Percentiles rank a stretch among this genome's conserved stretches.
Evolutionary conservation across 2,888 invertebrate species (phyloP).

Genomic region (Apodemia mormo): DNA sequence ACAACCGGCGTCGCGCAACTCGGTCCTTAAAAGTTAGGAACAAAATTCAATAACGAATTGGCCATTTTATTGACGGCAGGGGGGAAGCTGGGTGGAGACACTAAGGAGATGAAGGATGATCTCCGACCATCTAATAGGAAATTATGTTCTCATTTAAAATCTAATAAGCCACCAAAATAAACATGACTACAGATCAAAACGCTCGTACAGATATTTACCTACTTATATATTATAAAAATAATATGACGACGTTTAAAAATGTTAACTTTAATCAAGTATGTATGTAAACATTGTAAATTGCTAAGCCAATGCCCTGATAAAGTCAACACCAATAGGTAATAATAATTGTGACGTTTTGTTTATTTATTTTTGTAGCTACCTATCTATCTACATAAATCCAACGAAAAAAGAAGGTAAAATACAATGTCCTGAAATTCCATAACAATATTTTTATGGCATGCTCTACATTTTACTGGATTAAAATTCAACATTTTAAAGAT

Average conservation of each 20-base stretch:
- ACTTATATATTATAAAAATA: background rate
- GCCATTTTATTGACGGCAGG: conserved; percentile 82
- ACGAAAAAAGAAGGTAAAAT: too few species aligned
- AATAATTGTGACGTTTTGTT: conserved; percentile 21
- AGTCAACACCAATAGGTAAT: background rate
- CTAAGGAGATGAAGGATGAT: conserved; percentile 52
- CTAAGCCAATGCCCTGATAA: conserved; percentile 11
- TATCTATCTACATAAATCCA: background rate
- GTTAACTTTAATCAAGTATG: background rate
- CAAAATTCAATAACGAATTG: conserved; percentile 82
- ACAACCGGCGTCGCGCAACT: conserved; percentile 78
- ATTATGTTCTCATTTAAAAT: conserved; percentile 46
- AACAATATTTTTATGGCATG: too few species aligned
- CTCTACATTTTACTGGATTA: too few species aligned
- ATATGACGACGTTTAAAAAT: background rate
- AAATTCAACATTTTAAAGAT: too few species aligned
- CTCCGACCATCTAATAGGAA: conserved; percentile 73
- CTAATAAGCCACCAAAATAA: conserved; percentile 19
- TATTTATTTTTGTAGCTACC: conserved; percentile 22
- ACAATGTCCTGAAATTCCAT: too few species aligned
- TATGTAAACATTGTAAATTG: conserved; percentile 3
- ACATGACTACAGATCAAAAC: background rate
- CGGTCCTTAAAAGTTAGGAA: conserved; percentile 67
- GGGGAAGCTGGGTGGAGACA: conserved; percentile 78
- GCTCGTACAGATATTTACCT: background rate